Evolutionary conservation across 2,797 vertebrate genomes (phyloP), one percentile per base, ranked within the genome.

Genomic region (Microctenopoma stevenorrisi): DNA sequence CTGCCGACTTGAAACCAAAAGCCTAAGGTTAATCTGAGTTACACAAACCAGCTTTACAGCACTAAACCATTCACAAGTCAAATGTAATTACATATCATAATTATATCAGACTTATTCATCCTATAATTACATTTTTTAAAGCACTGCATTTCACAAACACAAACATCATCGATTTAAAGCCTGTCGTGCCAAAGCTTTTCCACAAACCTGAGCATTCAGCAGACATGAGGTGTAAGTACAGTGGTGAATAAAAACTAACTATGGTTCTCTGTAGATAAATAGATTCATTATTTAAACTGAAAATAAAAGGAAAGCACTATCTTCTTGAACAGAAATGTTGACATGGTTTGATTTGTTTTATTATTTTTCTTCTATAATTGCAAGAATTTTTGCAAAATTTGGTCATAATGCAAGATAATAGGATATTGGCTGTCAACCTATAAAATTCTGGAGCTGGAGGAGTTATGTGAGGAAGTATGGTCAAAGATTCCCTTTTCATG

Each of bases 1-100:
- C 89, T 90, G 88, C 81, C 66, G 91, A 93, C 91, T 93, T 92
- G 69, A 92, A 92, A 92, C 71, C 89, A 91, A 86, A 90, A 89
- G 78, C 69, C 79, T 84, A 30, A 71, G 33, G 83, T 93, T 91
- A 92, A 85, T 86, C 71, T 40, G 6, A 75, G 83, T 85, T 52
- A 62, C 43, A 82, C 43, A 61, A 78, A 56, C 64, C 77, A 70
- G 68, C 69, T 57, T 43, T 4, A 64, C 51, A 79, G 47, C 69
- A 77, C 22, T 26, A 60, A 59, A 64, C 33, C 4, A 1, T 57
- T 68, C 52, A 83, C 14, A 4, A 49, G 47, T 65, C 30, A 69
- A 52, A 71, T 35, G 3, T 48, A 49, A 59, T 65, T 37, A 68
- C 44, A 68, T 49, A 18, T 75, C 13, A 50, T 56, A 14, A 30